Evolutionary conservation across 2,888 invertebrate species (phyloP).

Genomic region (Masnerella sp.): DNA sequence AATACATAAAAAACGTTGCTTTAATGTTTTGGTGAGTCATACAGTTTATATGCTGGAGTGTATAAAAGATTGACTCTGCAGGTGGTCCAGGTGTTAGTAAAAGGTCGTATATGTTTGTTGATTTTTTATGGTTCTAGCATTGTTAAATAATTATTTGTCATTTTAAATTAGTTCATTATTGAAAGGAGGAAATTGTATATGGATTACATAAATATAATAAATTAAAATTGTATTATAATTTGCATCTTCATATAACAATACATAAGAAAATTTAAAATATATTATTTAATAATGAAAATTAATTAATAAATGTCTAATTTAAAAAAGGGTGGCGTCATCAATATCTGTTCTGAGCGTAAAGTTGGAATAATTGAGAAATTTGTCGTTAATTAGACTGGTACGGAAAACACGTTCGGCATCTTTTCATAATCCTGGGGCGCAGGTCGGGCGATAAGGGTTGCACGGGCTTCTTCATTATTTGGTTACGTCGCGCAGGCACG

Average conservation of each 20-base stretch:
- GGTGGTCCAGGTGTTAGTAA: background rate
- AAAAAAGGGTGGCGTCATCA: background rate
- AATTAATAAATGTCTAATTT: background rate
- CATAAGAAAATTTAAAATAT: too few relatives aligned
- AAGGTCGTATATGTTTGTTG: background rate
- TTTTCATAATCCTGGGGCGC: constrained; percentile 30
- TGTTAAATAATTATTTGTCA: too few relatives aligned
- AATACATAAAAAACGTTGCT: constrained; percentile 10
- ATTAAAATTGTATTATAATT: too few relatives aligned
- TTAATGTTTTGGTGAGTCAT: constrained; percentile 9
- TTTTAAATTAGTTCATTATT: too few relatives aligned
- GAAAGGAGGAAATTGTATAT: too few relatives aligned
- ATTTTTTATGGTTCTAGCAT: too few relatives aligned
- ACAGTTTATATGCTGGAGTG: background rate
- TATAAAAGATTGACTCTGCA: background rate
- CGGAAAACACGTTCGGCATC: constrained; percentile 43
- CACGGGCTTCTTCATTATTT: constrained; percentile 67
- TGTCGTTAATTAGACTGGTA: constrained; percentile 20
- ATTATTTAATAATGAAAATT: background rate
- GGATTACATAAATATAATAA: too few relatives aligned
- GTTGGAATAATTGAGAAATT: constrained; percentile 20
- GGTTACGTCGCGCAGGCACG: constrained; percentile 68
- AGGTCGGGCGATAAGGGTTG: constrained; percentile 10
- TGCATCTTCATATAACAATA: too few relatives aligned
- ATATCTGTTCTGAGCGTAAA: background rate